A percentile compares a stretch with the other conserved stretches of the same genome.
Evolutionary conservation across 1,140 invertebrate genomes (phyloP).

Genomic region (Nephila pilipes): DNA sequence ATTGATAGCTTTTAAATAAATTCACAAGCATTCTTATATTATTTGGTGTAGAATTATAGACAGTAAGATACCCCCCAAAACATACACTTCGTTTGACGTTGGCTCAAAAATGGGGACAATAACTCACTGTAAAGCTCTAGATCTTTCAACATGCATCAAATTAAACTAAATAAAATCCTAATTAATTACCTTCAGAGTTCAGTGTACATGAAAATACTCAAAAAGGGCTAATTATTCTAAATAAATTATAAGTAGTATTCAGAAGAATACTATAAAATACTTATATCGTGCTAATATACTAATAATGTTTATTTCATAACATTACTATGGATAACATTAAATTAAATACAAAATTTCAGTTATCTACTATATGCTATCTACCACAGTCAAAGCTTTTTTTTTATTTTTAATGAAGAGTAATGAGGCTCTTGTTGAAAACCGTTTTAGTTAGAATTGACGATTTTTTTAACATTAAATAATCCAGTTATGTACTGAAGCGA

Average conservation of each 20-base stretch:
- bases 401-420: background rate
- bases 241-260: background rate
- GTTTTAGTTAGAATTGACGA: background rate
- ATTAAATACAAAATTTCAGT: background rate
- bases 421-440: background rate
- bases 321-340: background rate
- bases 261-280: background rate
- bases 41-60: too few species aligned
- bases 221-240: background rate
- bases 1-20: too few species aligned
- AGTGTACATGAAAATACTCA: background rate
- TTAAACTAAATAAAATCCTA: too few species aligned
- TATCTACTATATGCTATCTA: background rate
- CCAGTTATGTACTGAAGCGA: background rate
- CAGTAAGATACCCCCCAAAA: too few species aligned
- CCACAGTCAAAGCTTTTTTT: too few species aligned
- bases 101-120: too few species aligned
- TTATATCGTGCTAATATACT: background rate
- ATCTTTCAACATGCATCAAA: too few species aligned
- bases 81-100: too few species aligned
- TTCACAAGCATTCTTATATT: too few species aligned
- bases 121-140: too few species aligned
- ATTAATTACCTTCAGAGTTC: background rate
- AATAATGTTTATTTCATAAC: background rate
- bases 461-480: conserved; percentile 14